These are phyloP conservation scores for Bombus superbus DNA, from an alignment of 1,140 invertebrate species.

Conservation along the genomic window DNA sequence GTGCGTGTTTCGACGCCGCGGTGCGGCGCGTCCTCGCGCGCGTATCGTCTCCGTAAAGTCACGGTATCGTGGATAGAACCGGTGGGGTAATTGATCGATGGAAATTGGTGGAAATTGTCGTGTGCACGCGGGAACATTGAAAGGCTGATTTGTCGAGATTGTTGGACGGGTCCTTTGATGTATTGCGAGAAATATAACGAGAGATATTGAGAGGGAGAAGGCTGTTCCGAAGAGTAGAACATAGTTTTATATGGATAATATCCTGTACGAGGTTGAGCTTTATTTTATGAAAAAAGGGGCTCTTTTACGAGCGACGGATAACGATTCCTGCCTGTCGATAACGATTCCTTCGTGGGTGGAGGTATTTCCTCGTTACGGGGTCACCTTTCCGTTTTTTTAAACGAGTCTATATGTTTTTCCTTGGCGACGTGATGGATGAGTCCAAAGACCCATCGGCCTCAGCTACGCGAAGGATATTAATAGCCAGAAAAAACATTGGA, in stretches of 20 bases:
- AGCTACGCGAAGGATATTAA: conserved; percentile 12
- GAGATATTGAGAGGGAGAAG: background rate
- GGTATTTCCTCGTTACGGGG: background rate
- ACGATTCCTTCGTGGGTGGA: background rate
- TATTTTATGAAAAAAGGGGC: fast-evolving
- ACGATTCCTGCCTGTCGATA: too few species aligned
- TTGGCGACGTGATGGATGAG: conserved; percentile 1
- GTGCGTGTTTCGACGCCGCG: background rate
- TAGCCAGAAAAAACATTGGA: background rate
- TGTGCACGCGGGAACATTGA: background rate
- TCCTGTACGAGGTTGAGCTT: background rate
- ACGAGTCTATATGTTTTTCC: background rate
- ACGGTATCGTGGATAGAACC: background rate
- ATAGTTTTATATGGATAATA: background rate
- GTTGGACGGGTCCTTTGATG: background rate
- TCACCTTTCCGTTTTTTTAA: background rate
- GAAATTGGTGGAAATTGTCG: conserved; percentile 1
- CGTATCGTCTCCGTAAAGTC: background rate
- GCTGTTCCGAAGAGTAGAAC: too few species aligned
- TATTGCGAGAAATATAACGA: background rate
- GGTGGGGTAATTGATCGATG: background rate
- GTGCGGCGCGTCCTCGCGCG: background rate
- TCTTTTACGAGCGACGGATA: too few species aligned
- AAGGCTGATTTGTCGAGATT: background rate
- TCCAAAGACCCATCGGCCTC: background rate